Conservation (phyloP, 2,888 invertebrate species). For the Chironomus tentans region DNA sequence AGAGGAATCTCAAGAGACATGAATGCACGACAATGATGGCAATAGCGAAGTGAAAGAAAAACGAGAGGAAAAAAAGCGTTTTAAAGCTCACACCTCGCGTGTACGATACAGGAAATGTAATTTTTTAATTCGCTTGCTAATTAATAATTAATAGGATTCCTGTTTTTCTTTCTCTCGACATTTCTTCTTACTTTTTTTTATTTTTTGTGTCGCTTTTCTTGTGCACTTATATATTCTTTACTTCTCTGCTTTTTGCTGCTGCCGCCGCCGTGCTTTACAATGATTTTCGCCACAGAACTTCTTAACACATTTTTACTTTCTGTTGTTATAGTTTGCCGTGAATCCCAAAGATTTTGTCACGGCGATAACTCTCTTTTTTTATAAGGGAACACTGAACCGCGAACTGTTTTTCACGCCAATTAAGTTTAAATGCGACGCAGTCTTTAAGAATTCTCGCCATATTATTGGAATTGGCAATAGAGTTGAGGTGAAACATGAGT, state of each 20-base stretch:
- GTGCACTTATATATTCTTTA: background rate
- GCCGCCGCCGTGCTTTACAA: constrained; percentile 5
- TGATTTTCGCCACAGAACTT: background rate
- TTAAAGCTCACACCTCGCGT: constrained; percentile 9
- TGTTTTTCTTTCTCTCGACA: constrained; percentile 10
- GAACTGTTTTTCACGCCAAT: constrained; percentile 20
- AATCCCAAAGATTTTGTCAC: constrained; percentile 9
- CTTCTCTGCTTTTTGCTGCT: background rate
- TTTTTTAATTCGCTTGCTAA: constrained; percentile 24
- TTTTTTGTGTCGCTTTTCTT: background rate
- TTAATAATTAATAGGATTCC: constrained; percentile 26
- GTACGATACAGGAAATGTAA: constrained; percentile 19
- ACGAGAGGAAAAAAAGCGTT: background rate
- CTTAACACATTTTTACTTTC: background rate
- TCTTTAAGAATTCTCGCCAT: background rate
- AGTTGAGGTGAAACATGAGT: background rate
- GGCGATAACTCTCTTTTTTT: constrained; percentile 5
- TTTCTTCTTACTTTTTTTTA: background rate
- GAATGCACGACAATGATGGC: background rate
- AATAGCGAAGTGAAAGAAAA: too few relatives aligned
- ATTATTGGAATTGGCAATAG: background rate
- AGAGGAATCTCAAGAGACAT: constrained; percentile 5
- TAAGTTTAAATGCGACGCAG: constrained; percentile 15
- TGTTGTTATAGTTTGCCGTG: background rate
- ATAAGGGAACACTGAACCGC: constrained; percentile 4